Evolutionary conservation across 2,888 invertebrate genomes (phyloP), one percentile per base, ranked within the genome.

Genomic region (Andrena fulva): DNA sequence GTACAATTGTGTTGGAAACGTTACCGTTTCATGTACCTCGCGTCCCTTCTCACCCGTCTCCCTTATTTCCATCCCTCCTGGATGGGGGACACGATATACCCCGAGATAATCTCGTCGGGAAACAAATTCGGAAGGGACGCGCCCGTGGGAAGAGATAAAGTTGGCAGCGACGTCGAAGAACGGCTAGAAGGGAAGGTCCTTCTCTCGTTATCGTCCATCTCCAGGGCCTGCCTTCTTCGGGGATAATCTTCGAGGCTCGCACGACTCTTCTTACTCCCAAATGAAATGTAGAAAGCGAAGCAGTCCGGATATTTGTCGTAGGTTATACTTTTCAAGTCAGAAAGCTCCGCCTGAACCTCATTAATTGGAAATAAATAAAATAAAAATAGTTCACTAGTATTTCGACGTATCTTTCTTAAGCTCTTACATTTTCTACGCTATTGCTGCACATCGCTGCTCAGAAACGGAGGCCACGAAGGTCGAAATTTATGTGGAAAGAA

Each of bases 121-220:
- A 84, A 85, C 67, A 85, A 84, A 86, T 81, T 85, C 72, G 54
- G 50, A 74, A 54, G 70, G 64, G 77, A 85, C 66, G 70, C 73
- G 56, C 63, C 56, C 75, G 74, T 73, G 81, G 70, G 71, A 64
- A 42, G 59, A 77, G 76, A 78, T 79, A 84, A 77, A 77, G 20
- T 62, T n/a, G 35, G 8, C 48, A 67, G 29, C n/a, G 42, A 70
- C 7, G 27, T 24, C 29, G 50, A 29, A 52, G 63, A 50, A 54
- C 29, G 20, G 54, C 27, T 12, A 52, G 60, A 60, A 62, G 29
- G 29, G n/a, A 54, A 20, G 83, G 74, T 50, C 69, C 52, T 77
- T 31, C 42, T 35, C 62, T 56, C 62, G 54, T 81, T 84, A 85
- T 87, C 85, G 64, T 42, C 63, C 63, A 84, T 87, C 87, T 85